These are phyloP conservation scores for Tragelaphus strepsiceros DNA, from an alignment of 2,113 vertebrate genomes.

Conservation along the genomic window DNA sequence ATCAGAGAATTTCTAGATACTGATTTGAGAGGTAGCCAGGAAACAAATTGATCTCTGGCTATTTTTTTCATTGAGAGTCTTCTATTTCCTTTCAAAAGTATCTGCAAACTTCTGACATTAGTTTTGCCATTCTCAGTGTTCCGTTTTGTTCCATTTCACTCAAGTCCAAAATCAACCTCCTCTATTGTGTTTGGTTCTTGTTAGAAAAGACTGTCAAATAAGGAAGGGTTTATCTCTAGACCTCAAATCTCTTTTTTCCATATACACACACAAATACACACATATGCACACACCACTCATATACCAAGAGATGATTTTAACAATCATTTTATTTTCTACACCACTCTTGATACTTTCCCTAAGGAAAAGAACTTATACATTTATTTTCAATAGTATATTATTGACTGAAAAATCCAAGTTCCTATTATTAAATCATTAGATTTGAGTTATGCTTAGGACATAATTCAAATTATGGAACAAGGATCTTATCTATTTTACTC, in stretches of 20 bases:
- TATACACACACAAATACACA: neutral
- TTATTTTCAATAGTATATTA: neutral
- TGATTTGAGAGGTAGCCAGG: neutral
- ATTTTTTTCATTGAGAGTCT: neutral
- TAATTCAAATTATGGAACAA: neutral
- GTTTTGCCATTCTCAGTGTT: neutral
- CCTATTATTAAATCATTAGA: neutral
- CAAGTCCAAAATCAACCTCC: neutral
- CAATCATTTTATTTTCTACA: neutral
- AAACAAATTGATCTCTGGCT: neutral
- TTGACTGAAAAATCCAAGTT: neutral
- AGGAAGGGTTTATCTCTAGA: neutral
- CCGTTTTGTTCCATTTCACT: neutral
- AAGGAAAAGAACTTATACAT: neutral
- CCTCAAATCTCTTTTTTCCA: neutral
- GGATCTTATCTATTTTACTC: neutral
- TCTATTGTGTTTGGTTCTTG: neutral
- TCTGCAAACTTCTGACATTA: neutral
- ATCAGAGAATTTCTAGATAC: neutral
- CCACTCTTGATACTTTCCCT: neutral
- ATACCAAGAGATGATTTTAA: neutral
- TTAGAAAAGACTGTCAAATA: neutral
- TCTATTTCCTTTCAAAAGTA: neutral
- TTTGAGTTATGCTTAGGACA: neutral
- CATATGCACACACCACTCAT: neutral